Conservation (phyloP, 2,113 vertebrate species). For the Chlamydotis undulata region DNA sequence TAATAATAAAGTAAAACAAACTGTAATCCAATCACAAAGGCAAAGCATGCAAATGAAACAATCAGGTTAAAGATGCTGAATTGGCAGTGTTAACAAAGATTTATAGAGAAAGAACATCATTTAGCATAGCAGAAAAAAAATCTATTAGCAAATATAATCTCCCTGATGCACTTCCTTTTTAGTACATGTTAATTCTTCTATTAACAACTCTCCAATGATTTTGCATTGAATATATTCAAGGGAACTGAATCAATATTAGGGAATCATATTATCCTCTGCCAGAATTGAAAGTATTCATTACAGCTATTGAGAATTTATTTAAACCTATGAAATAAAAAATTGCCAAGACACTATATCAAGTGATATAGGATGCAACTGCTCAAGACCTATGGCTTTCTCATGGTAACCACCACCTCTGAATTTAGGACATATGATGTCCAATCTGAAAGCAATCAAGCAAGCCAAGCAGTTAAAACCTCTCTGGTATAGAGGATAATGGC, state of each 20-base stretch:
- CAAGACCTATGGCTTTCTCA: background rate
- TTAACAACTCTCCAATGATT: constrained; percentile 47
- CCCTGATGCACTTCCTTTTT: constrained; percentile 15
- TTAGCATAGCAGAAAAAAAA: background rate
- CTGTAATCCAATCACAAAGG: constrained; percentile 41
- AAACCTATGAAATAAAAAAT: background rate
- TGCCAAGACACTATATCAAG: background rate
- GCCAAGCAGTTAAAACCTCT: too few relatives aligned
- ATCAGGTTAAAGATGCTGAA: constrained; percentile 46
- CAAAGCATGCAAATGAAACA: constrained; percentile 42
- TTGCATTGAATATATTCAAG: constrained; percentile 35
- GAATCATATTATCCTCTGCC: constrained; percentile 6
- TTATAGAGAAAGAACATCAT: constrained; percentile 23
- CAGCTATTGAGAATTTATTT: background rate
- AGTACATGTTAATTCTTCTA: constrained; percentile 20
- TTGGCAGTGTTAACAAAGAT: constrained; percentile 20
- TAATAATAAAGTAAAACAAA: constrained; percentile 44
- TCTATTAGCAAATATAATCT: constrained; percentile 56
- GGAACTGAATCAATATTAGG: constrained; percentile 39
- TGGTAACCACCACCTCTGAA: background rate
- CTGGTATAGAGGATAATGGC: too few relatives aligned
- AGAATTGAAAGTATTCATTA: constrained; percentile 20
- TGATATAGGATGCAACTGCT: background rate
- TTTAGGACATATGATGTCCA: background rate
- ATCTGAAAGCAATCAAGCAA: background rate